Percentiles rank a stretch among this genome's conserved stretches.
Conservation (phyloP, 2,888 invertebrate species). For the Holacanthella duospinosa region DNA sequence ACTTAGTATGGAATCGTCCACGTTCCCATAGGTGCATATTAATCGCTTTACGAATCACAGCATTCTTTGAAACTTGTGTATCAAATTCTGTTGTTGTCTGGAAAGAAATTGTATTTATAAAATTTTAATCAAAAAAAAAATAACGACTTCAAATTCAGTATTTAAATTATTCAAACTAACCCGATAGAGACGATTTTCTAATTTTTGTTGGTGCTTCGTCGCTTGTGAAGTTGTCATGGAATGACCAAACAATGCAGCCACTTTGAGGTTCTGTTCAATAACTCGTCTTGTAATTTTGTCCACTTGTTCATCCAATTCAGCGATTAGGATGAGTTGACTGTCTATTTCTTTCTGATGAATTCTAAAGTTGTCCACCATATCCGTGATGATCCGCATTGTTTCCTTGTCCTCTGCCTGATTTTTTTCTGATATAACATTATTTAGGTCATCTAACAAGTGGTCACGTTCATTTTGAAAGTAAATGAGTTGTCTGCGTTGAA, state of each 20-base stretch:
- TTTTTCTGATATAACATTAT: slow-evolving; percentile 11
- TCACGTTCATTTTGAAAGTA: slow-evolving; percentile 53
- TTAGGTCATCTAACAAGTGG: slow-evolving; percentile 45
- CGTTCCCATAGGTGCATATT: slow-evolving; percentile 72
- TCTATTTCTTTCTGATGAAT: slow-evolving; percentile 20
- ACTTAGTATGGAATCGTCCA: slow-evolving; percentile 67
- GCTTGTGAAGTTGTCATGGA: slow-evolving; percentile 15
- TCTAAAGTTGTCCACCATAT: slow-evolving; percentile 18
- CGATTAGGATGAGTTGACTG: slow-evolving; percentile 21
- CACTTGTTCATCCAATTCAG: slow-evolving; percentile 26
- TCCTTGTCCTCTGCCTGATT: slow-evolving; percentile 13
- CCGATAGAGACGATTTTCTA: slow-evolving; percentile 30
- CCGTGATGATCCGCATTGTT: slow-evolving; percentile 13
- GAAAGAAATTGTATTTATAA: slow-evolving; percentile 2
- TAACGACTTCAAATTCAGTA: background rate
- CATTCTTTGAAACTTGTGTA: slow-evolving; percentile 52
- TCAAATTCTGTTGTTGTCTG: slow-evolving; percentile 20
- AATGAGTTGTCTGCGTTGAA: slow-evolving; percentile 48
- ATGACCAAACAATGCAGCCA: slow-evolving; percentile 21
- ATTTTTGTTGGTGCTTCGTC: slow-evolving; percentile 11
- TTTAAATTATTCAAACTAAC: too few species aligned
- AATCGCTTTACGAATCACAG: slow-evolving; percentile 62
- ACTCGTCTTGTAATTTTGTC: slow-evolving; percentile 28
- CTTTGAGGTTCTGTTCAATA: slow-evolving; percentile 23
- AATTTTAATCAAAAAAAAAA: background rate